Base-by-base conservation (phyloP, 2,113 vertebrate species). In the Panthera leo region DNA sequence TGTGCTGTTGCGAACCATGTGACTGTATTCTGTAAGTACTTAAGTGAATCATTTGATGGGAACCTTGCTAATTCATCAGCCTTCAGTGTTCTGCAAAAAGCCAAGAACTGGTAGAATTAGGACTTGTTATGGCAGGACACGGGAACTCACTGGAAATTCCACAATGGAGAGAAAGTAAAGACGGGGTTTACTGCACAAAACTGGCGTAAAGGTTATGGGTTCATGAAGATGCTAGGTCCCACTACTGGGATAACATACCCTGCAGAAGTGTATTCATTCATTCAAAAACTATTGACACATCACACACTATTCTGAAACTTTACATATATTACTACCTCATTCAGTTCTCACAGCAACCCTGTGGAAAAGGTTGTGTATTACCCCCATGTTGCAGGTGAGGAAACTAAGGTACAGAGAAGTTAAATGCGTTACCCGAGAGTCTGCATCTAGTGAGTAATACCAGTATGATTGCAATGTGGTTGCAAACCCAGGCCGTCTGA, bases 71-170 rank as follows among this genome's bases (percentile, higher is more conserved):
- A 90, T 25, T 67, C 63, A 39, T 39, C 42, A 87, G 29, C 4
- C 5, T 90, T 96, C 12, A 31, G 5, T 92, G 6, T n/a, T 90
- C 25, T 68, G 10, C 42, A 89, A 86, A 89, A 73, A 51, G 14
- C 3, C 9, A 14, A 80, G 4, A 25, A 80, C 23, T 82, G 63
- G 51, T 48, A 31, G 23, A 42, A 76, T 6, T 65, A 61, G 53
- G 78, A 78, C 8, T 55, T 76, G 16, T 23, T 68, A 67, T 19
- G 5, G 7, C 25, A 92, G 80, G 70, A 76, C 29, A 31, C 11
- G 58, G 31, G 9, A 91, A 85, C 45, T 94, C n/a, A 55, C 70
- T 82, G 71, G 85, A 97, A 67, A 93, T 93, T 76, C 23, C 13
- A 73, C 11, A 15, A 53, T 27, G 18, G 11, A 88, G n/a, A 61